Conservation (phyloP, 1,140 invertebrate genomes). For the Aphaenogaster ashmeadi region DNA sequence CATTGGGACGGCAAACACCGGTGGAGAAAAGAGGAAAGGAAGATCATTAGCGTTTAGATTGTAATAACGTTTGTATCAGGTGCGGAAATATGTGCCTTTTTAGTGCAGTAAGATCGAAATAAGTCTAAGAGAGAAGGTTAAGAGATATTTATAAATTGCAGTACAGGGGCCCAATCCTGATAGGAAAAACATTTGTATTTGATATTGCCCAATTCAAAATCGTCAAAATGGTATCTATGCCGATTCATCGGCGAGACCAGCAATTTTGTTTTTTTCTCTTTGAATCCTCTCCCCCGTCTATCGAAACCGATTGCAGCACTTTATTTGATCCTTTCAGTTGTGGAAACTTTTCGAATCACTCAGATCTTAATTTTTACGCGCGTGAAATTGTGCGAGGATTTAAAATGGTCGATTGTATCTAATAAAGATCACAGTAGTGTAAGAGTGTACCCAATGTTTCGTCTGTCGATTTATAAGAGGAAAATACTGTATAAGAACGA, state of each 20-base stretch:
- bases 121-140: constrained; percentile 80
- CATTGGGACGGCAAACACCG: constrained; percentile 40
- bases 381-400: neutral
- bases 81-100: constrained; percentile 87
- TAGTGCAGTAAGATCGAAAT: constrained; percentile 86
- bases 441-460: neutral
- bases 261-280: constrained; percentile 21
- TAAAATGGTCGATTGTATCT: constrained; percentile 27
- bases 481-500: constrained; percentile 20
- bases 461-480: neutral
- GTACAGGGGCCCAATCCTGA: constrained; percentile 74
- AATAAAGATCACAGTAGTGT: constrained; percentile 6
- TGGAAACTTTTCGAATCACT: neutral
- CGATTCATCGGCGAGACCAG: neutral
- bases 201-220: constrained; percentile 10
- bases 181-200: constrained; percentile 9
- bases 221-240: neutral
- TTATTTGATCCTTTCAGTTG: constrained; percentile 27
- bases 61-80: constrained; percentile 84
- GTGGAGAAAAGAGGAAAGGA: constrained; percentile 54
- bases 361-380: neutral
- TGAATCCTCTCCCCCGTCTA: constrained; percentile 5
- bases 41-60: constrained; percentile 78
- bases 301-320: constrained; percentile 6
- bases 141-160: constrained; percentile 78